These are phyloP conservation scores for Ganaspis sp. DNA, from an alignment of 1,140 invertebrate genomes.

Conservation along the genomic window DNA sequence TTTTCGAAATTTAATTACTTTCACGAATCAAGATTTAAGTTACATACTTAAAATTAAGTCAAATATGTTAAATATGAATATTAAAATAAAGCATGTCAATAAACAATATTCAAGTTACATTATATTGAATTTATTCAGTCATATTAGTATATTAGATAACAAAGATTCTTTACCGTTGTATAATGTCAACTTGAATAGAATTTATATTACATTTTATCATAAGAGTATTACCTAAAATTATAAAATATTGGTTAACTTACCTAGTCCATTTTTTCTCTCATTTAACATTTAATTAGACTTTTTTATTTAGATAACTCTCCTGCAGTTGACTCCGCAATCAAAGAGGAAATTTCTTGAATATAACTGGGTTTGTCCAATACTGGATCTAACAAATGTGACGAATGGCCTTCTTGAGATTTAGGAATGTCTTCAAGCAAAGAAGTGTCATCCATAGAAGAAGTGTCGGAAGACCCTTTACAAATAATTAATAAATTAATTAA, in stretches of 20 bases:
- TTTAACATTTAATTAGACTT: not conserved
- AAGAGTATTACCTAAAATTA: not conserved
- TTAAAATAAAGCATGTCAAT: no score
- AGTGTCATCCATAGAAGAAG: constrained; percentile 58
- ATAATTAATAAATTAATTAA: not conserved
- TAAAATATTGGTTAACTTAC: not conserved
- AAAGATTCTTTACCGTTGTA: no score
- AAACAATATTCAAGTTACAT: no score
- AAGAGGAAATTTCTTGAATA: constrained; percentile 52
- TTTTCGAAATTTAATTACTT: not conserved
- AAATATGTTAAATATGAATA: no score
- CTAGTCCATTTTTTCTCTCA: constrained; percentile 4
- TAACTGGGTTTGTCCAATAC: constrained; percentile 46
- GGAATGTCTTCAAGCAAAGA: constrained; percentile 56
- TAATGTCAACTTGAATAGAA: no score
- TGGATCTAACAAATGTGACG: constrained; percentile 41
- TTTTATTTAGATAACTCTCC: constrained; percentile 34
- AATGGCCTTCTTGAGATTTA: constrained; percentile 39
- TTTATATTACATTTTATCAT: no score
- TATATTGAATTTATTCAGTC: no score
- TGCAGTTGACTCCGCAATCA: constrained; percentile 45
- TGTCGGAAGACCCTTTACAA: constrained; percentile 55
- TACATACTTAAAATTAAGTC: no score
- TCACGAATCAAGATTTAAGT: no score
- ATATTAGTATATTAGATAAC: no score